Base-by-base conservation (phyloP, 2,113 vertebrate species). In the Scolopax mira region DNA sequence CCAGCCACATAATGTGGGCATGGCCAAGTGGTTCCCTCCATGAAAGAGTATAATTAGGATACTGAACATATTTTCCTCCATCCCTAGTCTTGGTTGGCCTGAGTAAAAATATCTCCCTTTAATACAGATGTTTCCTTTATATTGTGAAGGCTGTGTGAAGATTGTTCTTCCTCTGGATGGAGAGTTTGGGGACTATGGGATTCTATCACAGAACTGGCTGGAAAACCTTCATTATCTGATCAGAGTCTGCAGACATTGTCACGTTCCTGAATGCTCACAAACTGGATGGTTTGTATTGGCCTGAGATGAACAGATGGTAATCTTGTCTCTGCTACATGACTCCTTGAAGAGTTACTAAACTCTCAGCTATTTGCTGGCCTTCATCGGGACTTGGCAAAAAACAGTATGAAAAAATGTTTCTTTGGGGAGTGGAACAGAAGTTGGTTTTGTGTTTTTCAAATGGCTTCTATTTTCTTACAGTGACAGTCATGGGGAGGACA, bases 201-300 rank as follows among this genome's bases (percentile, higher is more conserved):
- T 75, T 89, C 73, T 84, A 37, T 69, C 48, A 31, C 46, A 67
- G 44, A 54, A 61, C 31, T 81, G 71, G 5, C 85, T 94, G 69
- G 72, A 84, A 91, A 91, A 44, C 8, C 51, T 74, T 69, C 74
- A 48, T 52, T 92, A 57, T 89, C 52, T 94, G 61, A 27, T 86
- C 55, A 55, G 64, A 77, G 55, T 30, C 90, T 93, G 90, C 52
- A 93, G 67, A 60, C 55, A 22, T 22, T 81, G 73, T 87, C 80
- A 87, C 73, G 84, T 86, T 85, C 73, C 77, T 52, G 86, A 90
- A 22, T 21, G 61, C 61, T 93, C 62, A 27, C 48, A 74, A 81
- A 27, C 65, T 44, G 85, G n/a, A 33, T 67, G 72, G 64, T 88
- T 94, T 97, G 42, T 80, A 58, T 90, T 78, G 91, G 93, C 91